These are phyloP conservation scores for Bergia sp. DNA, from an alignment of 92 coral and sea anemone species.

Conservation along the genomic window DNA sequence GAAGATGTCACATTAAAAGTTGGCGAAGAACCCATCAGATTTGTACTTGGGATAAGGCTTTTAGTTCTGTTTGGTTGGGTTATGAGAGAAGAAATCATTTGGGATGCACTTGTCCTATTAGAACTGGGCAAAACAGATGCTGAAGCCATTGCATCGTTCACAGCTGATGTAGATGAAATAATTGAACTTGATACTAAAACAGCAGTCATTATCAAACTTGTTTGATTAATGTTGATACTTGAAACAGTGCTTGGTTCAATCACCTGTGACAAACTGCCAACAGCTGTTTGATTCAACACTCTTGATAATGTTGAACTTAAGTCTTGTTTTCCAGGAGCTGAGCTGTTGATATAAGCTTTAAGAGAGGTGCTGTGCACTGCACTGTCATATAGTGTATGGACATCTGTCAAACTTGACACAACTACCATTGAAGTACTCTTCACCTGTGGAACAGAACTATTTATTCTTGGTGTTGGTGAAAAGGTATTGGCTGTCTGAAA, in stretches of 20 bases:
- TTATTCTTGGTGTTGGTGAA: constrained; percentile 15
- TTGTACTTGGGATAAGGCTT: constrained; percentile 18
- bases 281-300: constrained; percentile 1
- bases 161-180: neutral
- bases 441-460: constrained; percentile 25
- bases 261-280: neutral
- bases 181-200: neutral
- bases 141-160: neutral
- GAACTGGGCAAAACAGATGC: neutral
- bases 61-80: constrained; percentile 9
- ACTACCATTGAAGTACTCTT: neutral
- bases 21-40: neutral
- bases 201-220: neutral
- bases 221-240: neutral
- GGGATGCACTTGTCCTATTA: neutral
- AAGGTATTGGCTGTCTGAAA: constrained; percentile 14
- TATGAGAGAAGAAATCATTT: constrained; percentile 6
- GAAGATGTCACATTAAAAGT: neutral
- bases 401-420: neutral
- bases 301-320: neutral
- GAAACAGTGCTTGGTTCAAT: neutral
- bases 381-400: neutral
- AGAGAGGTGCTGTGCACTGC: neutral
- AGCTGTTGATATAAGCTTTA: neutral
- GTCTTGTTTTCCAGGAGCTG: neutral